These are phyloP conservation scores for Neocloeon triangulifer DNA, from an alignment of 1,140 invertebrate genomes.

Conservation along the genomic window DNA sequence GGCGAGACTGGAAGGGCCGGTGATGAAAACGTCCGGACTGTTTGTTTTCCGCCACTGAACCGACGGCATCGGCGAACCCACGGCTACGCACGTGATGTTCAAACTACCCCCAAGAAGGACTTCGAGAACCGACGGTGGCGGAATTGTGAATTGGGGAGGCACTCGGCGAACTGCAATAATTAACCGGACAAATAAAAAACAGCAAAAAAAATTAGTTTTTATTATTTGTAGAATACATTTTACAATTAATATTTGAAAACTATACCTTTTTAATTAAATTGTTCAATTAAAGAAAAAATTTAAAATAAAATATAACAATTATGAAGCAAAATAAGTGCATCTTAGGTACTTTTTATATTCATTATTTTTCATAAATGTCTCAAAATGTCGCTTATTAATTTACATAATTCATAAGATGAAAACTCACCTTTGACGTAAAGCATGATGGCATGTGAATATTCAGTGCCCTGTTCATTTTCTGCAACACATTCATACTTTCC, in stretches of 20 bases:
- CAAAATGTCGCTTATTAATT: no score
- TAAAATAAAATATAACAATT: no score
- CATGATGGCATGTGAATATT: constrained; percentile 25
- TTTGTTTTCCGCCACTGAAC: constrained; percentile 31
- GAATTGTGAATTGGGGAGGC: constrained; percentile 32
- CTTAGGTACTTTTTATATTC: no score
- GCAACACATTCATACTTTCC: constrained; percentile 27
- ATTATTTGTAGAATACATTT: no score
- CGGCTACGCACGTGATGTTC: constrained; percentile 39
- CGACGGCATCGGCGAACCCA: constrained; percentile 37
- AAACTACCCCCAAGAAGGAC: constrained; percentile 27
- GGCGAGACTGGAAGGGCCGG: constrained; percentile 41
- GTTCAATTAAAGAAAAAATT: no score
- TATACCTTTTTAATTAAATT: no score
- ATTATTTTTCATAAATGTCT: no score
- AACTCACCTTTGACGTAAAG: constrained; percentile 34
- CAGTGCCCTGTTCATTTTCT: constrained; percentile 23
- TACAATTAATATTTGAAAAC: no score
- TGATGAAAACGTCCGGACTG: constrained; percentile 21
- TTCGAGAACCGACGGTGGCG: constrained; percentile 24
- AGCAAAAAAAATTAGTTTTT: no score
- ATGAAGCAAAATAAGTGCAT: no score
- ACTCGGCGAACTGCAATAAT: constrained; percentile 28
- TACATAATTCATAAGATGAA: no score
- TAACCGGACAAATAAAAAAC: no score